A percentile compares a stretch with the other conserved stretches of the same genome.
Evolutionary conservation across 2,888 invertebrate genomes (phyloP).

Genomic region (Xanthia icteritia): DNA sequence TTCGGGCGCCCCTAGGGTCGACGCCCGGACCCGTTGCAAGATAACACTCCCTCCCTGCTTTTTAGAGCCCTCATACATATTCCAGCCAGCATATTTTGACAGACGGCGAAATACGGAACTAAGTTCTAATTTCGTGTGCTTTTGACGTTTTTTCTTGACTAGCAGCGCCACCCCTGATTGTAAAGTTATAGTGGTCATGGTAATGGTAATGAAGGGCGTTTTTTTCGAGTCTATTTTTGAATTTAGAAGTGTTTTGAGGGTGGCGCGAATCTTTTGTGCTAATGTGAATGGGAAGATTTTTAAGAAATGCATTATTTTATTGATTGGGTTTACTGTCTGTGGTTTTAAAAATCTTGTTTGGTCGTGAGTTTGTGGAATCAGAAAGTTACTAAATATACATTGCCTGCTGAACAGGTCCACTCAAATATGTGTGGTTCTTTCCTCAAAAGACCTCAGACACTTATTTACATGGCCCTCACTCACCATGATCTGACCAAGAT

Average conservation of each 20-base stretch:
- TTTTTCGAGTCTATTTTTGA: constrained; percentile 36
- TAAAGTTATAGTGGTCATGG: constrained; percentile 1
- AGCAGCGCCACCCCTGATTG: constrained; percentile 31
- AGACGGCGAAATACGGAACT: constrained; percentile 20
- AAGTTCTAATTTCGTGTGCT: constrained; percentile 3
- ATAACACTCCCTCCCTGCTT: constrained; percentile 54
- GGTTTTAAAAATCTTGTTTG: background rate
- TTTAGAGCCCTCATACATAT: constrained; percentile 44
- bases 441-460: too few relatives aligned
- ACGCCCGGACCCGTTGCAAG: constrained; percentile 65
- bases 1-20: constrained; percentile 73
- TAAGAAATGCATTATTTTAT: background rate
- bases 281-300: background rate
- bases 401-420: too few relatives aligned
- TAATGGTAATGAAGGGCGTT: constrained; percentile 23
- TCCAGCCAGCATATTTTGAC: constrained; percentile 15
- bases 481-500: too few relatives aligned
- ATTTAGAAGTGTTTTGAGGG: constrained; percentile 37
- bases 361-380: background rate
- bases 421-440: too few relatives aligned
- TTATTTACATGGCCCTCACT: too few relatives aligned
- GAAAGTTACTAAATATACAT: background rate
- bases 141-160: background rate
- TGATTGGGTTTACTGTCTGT: background rate
- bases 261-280: constrained; percentile 39